Conservation (phyloP, 2,113 vertebrate genomes). For the human region GRCh38 chr7:154834501-154835000, state of each 20-base stretch:
- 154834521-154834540: background rate
- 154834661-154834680: accelerated
- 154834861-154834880: too few relatives aligned
- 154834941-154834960: background rate
- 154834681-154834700: accelerated
- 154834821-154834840: too few relatives aligned
- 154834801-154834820: accelerated
- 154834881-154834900: accelerated
- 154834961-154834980: accelerated
- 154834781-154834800: too few relatives aligned
- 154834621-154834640: background rate
- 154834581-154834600: accelerated
- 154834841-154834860: background rate
- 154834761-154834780: background rate
- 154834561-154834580: background rate
- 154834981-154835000: background rate
- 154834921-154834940: accelerated
- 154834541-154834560: background rate
- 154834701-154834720: background rate
- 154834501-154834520: background rate
- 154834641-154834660: accelerated
- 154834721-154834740: accelerated
- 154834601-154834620: accelerated
- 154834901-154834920: too few relatives aligned
- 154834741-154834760: background rate